Evolutionary conservation across 2,888 invertebrate genomes (phyloP).

Genomic region (Chloroclysta siterata): DNA sequence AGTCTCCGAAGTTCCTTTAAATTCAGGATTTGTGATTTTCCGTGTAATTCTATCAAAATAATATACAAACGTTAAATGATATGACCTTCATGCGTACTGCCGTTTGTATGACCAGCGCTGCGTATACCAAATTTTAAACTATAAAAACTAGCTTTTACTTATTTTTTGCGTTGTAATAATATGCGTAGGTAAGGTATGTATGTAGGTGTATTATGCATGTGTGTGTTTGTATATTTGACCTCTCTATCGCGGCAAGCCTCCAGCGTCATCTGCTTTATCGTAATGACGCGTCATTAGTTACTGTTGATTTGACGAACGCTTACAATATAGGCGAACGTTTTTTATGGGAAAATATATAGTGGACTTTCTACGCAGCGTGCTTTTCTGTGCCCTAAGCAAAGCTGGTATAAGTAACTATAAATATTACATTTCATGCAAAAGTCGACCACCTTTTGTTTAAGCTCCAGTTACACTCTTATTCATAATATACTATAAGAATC

Average conservation of each 20-base stretch:
- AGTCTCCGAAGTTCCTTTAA: no score
- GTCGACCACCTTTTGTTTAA: no score
- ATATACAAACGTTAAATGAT: neutral
- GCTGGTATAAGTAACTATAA: no score
- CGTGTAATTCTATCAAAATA: neutral
- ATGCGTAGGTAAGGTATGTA: neutral
- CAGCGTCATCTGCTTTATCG: slow-evolving; percentile 68
- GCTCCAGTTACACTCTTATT: no score
- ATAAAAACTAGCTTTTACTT: neutral
- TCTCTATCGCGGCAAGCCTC: slow-evolving; percentile 79
- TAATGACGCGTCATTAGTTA: slow-evolving; percentile 31
- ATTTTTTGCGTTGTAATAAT: neutral
- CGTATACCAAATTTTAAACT: neutral
- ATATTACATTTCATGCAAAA: no score
- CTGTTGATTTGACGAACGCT: slow-evolving; percentile 20
- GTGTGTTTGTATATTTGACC: slow-evolving; percentile 70
- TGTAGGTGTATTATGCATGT: slow-evolving; percentile 8
- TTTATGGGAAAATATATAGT: neutral
- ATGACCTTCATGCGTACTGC: neutral
- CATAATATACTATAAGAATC: no score
- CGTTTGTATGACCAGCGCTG: no score
- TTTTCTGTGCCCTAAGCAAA: no score
- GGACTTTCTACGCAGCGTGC: no score
- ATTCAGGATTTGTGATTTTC: neutral
- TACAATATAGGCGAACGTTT: neutral